Evolutionary conservation across 2,113 vertebrate species (phyloP), one percentile per base, ranked within the genome.

Genomic region (Neolamprologus sp.): DNA sequence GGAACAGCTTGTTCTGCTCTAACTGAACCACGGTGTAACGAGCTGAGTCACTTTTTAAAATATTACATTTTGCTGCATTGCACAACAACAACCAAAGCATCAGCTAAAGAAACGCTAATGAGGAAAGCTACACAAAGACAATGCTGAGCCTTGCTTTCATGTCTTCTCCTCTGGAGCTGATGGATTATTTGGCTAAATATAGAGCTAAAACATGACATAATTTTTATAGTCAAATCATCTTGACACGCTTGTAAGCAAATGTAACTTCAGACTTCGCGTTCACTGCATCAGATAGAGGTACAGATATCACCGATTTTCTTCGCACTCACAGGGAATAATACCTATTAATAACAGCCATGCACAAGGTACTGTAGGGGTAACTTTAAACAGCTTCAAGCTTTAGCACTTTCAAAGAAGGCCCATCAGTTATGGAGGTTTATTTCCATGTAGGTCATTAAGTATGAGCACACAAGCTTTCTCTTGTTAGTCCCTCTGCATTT

Each of bases 381-480:
- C 84, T 82, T 84, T 85, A 71, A 92, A 90, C 60, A 88, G 73
- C 82, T 84, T 88, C 84, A 80, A 85, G 73, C 83, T 81, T 30
- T 55, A 87, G 73, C 47, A 53, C 42, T 90, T 94, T 91, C 79
- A 87, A 87, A 89, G 79, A 63, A 82, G 90, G 81, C 81, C 57
- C 88, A 84, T 89, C 89, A 85, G 85, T 85, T 89, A 35, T 7
- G 58, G 57, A 53, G 82, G 85, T 85, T 92, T 92, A 84, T 91
- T 93, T 93, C 89, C 90, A 93, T 92, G 91, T 92, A 94, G 91
- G 91, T 91, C 91, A 93, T 89, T 93, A 93, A 92, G 92, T 92
- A 87, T 90, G 87, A 86, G 90, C 89, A 89, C 94, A 91, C 90
- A 90, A 75, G 93, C 93, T 94, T 87, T 91, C 94, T 94, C 90